Percentiles rank a stretch among this genome's conserved stretches.
Evolutionary conservation across 2,797 vertebrate genomes (phyloP).

Genomic region (Simalia tracyae): DNA sequence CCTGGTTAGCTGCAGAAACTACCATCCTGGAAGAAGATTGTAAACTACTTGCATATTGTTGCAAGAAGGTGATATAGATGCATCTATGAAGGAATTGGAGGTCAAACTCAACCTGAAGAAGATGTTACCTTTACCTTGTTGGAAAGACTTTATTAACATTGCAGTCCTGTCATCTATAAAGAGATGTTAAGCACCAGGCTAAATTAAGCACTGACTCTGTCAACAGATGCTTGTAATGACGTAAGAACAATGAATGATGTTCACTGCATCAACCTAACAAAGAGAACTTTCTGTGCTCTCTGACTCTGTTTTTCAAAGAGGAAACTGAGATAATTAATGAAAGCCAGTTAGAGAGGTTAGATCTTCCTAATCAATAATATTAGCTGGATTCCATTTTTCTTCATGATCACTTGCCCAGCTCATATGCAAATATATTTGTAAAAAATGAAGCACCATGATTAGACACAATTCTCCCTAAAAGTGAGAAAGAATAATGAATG

Average conservation of each 20-base stretch:
- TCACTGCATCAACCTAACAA: conserved; percentile 19
- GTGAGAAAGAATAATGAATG: conserved; percentile 64
- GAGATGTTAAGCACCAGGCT: conserved; percentile 8
- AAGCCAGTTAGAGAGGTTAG: conserved; percentile 51
- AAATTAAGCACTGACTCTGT: conserved; percentile 40
- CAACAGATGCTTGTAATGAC: conserved; percentile 23
- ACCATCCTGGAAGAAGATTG: neutral
- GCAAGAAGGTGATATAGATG: neutral
- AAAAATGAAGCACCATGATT: conserved; percentile 62
- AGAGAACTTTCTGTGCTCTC: conserved; percentile 22
- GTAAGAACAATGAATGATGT: conserved; percentile 38
- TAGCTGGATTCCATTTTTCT: conserved; percentile 61
- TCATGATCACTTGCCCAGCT: conserved; percentile 48
- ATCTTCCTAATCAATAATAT: conserved; percentile 63
- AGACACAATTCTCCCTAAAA: conserved; percentile 58
- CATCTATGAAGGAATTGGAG: no score
- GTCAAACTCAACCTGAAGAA: no score
- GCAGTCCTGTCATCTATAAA: conserved; percentile 16
- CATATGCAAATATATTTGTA: conserved; percentile 54
- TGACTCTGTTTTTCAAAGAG: conserved; percentile 37
- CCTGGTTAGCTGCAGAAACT: neutral
- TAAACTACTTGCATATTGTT: neutral
- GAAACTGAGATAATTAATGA: conserved; percentile 58
- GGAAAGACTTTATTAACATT: conserved; percentile 3
- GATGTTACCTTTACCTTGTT: neutral